Percentiles rank a stretch among this genome's conserved stretches.
Evolutionary conservation across 2,888 invertebrate species (phyloP).

Genomic region (Monochamus alternatus): DNA sequence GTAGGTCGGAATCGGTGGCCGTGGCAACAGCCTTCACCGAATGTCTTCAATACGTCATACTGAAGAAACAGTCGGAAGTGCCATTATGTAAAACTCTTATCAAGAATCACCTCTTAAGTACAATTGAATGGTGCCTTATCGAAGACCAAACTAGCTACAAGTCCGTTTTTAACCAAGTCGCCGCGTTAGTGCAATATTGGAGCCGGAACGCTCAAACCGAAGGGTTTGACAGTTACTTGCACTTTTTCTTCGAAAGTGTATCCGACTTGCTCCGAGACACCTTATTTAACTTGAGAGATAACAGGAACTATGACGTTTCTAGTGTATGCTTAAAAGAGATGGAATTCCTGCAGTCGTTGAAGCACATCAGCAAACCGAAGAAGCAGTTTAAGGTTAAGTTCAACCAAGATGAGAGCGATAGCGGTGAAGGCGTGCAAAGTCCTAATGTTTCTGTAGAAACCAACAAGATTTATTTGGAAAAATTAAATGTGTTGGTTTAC

Average conservation of each 20-base stretch:
- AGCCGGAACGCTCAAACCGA: conserved; percentile 69
- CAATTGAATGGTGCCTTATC: conserved; percentile 71
- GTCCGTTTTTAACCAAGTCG: conserved; percentile 72
- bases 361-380: conserved; percentile 68
- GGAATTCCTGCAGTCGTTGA: conserved; percentile 71
- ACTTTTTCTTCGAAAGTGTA: conserved; percentile 69
- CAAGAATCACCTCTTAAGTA: conserved; percentile 69
- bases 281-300: conserved; percentile 58
- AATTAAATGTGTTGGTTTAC: conserved; percentile 71
- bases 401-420: conserved; percentile 41
- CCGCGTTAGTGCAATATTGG: conserved; percentile 75
- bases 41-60: conserved; percentile 79
- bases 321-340: conserved; percentile 67
- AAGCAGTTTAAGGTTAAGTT: conserved; percentile 71
- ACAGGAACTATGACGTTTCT: conserved; percentile 51
- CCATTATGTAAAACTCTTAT: conserved; percentile 70
- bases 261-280: conserved; percentile 63
- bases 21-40: conserved; percentile 82
- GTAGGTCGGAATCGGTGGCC: conserved; percentile 79
- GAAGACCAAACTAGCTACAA: conserved; percentile 69
- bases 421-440: conserved; percentile 35
- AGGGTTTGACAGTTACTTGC: conserved; percentile 65
- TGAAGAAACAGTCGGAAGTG: conserved; percentile 71
- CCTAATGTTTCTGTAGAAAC: conserved; percentile 28
- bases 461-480: conserved; percentile 68